Base-by-base conservation (phyloP, 2,888 invertebrate genomes). In the Drosophila anomalipes region DNA sequence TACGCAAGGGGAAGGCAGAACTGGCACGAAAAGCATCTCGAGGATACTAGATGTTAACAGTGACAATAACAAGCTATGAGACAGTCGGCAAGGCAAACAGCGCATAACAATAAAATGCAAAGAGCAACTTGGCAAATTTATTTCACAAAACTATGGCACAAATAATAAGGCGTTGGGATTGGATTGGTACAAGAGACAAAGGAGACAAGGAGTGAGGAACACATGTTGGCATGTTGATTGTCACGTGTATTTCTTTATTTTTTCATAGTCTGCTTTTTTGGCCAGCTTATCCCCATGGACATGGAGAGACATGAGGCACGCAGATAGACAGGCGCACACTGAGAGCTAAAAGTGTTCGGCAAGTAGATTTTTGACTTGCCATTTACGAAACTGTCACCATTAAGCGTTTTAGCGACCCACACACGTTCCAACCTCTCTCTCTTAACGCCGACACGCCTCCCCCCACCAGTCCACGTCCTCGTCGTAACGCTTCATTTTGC, bases 281-380 rank as follows among this genome's bases (percentile, higher is more conserved):
- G 71, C 32, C 74, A 63, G 79, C 81, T 87, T 75, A 89, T 66
- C 64, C 83, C 49, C 61, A 70, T 33, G 47, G 62, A 61, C 73
- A 63, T 35, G 26, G n/a, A 14, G 28, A 22, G 22, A 19, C 54
- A 19, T 7, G 22, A 16, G 14, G 16, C 47, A 47, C 7, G 35
- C 28, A 26, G 41, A 33, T 26, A 14, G 51, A n/a, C 41, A 52
- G 33, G 44, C 58, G 41, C 72, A 74, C 66, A 69, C 49, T 68
- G 60, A 70, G 72, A 32, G 78, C 84, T 70, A 76, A 87, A 89
- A 82, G 83, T 88, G 86, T 90, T 81, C 77, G 77, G 80, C 86
- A 87, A 87, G 83, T 86, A 79, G 81, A 90, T 90, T 88, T 90
- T 87, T 85, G 86, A 88, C 90, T 88, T 85, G 79, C 69, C 79